Conservation (phyloP, 1,140 invertebrate species). For the Portunus trituberculatus region DNA sequence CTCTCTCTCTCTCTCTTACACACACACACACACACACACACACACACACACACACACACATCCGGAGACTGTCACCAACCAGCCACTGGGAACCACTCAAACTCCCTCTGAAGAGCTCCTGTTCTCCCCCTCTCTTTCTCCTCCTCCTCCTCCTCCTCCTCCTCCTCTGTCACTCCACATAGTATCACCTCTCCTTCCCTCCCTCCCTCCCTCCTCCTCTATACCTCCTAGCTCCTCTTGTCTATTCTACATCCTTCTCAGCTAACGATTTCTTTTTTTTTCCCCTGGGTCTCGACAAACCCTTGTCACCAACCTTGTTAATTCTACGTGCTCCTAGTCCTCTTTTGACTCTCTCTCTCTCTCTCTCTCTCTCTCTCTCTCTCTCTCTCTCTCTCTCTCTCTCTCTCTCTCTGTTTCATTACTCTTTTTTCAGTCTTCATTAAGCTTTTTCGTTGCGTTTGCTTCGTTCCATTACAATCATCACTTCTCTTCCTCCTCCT, state of each 20-base stretch:
- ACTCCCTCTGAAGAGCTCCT: background rate
- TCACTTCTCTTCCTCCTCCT: background rate
- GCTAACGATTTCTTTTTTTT: background rate
- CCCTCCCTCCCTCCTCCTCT: conserved; percentile 15
- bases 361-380: conserved; percentile 20
- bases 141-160: background rate
- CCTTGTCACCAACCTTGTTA: too few species aligned
- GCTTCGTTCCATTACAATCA: too few species aligned
- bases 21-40: too few species aligned
- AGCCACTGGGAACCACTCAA: background rate
- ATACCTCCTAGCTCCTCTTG: background rate
- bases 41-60: background rate
- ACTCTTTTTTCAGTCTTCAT: too few species aligned
- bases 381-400: conserved; percentile 1
- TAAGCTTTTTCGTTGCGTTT: too few species aligned
- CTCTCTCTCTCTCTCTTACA: background rate
- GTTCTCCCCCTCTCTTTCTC: background rate
- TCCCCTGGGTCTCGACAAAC: background rate
- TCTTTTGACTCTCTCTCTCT: background rate
- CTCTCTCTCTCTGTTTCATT: background rate
- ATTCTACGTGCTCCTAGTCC: background rate
- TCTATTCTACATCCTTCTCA: background rate
- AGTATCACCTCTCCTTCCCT: background rate
- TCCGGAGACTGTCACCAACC: conserved; percentile 2
- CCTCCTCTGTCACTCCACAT: background rate